These are phyloP conservation scores for Thalpophila matura DNA, from an alignment of 2,888 invertebrate genomes.

Conservation along the genomic window DNA sequence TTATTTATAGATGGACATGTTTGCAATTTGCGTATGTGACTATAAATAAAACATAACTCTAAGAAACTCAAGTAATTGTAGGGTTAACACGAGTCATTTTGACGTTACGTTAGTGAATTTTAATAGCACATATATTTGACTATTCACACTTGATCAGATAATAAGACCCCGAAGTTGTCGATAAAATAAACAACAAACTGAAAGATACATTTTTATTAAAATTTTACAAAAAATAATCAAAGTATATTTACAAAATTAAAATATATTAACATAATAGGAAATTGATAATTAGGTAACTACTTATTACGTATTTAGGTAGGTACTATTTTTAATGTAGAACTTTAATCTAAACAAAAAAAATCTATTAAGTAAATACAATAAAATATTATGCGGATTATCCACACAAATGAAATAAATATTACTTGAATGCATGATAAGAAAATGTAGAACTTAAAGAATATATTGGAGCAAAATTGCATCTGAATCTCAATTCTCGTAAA, in stretches of 20 bases:
- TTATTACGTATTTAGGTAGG: not conserved
- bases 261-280: not conserved
- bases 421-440: constrained; percentile 25
- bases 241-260: constrained; percentile 43
- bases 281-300: not conserved
- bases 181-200: not conserved
- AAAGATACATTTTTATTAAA: constrained; percentile 10
- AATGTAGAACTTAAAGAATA: not conserved
- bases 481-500: no score
- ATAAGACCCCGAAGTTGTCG: no score
- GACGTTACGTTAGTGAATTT: no score
- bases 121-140: no score
- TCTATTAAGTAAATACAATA: not conserved
- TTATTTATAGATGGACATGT: no score
- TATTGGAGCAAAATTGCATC: not conserved
- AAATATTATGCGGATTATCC: not conserved
- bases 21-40: no score
- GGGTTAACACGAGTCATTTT: no score
- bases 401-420: constrained; percentile 33
- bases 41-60: no score
- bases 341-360: not conserved
- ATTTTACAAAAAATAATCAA: not conserved
- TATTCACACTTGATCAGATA: no score
- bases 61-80: no score
- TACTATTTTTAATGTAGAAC: not conserved